phyloP scores from a whole-genome alignment of 2,797 vertebrate species.

The Rhinichthys osculus region DNA sequence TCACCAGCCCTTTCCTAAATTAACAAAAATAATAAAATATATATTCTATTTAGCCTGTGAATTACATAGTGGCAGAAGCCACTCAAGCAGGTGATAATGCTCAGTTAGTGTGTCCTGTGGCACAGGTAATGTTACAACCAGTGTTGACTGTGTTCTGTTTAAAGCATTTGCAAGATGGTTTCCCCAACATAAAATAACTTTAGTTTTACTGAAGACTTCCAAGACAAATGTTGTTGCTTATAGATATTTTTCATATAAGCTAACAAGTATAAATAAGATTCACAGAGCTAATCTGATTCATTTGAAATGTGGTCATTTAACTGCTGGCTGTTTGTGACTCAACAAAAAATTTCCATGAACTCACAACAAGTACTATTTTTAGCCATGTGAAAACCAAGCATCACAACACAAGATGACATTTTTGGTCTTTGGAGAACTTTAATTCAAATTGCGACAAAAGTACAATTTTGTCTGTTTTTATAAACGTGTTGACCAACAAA shows the following conservation, averaged over 20 bases:
- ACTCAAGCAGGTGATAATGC: too few species aligned
- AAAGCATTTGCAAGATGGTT: not conserved
- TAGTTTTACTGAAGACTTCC: not conserved
- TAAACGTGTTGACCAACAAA: constrained; percentile 41
- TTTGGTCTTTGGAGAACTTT: constrained; percentile 32
- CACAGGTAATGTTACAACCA: too few species aligned
- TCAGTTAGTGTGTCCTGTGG: too few species aligned
- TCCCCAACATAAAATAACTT: not conserved
- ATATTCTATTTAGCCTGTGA: too few species aligned
- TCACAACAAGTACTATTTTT: not conserved
- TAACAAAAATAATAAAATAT: too few species aligned
- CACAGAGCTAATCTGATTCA: not conserved
- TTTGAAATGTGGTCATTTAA: not conserved
- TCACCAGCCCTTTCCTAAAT: not conserved
- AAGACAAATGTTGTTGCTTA: not conserved
- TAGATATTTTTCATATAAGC: not conserved
- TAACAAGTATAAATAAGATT: not conserved
- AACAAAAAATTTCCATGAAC: not conserved
- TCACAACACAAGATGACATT: not conserved
- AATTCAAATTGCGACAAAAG: constrained; percentile 39
- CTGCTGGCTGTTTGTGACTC: not conserved
- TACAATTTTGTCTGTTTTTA: constrained; percentile 58
- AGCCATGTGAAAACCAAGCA: not conserved
- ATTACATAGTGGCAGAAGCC: not conserved
- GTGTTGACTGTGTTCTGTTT: not conserved